phyloP scores from a whole-genome alignment of 2,797 vertebrate genomes.

The Catamblyrhynchus diadema region DNA sequence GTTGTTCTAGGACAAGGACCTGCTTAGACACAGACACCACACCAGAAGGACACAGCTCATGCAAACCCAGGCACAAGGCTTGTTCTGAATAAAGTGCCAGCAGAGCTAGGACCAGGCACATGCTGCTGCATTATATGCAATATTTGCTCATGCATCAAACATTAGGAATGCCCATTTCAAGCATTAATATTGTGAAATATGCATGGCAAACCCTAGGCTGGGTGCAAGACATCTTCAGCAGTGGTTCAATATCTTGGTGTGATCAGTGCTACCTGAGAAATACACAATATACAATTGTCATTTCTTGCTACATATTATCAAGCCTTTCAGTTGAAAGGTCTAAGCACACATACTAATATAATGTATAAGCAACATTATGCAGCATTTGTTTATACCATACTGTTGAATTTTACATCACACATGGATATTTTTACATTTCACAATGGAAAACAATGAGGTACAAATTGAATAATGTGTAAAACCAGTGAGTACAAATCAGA shows the following conservation, averaged over 20 bases:
- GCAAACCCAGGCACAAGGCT: not conserved
- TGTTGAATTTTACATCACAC: not conserved
- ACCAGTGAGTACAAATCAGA: not conserved
- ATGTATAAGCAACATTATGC: not conserved
- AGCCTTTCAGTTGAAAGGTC: not conserved
- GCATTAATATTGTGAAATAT: not conserved
- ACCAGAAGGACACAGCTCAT: not conserved
- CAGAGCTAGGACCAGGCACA: not conserved
- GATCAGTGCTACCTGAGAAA: not conserved
- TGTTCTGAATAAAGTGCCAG: not conserved
- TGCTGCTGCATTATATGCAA: not conserved
- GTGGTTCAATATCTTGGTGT: not conserved
- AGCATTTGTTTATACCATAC: not conserved
- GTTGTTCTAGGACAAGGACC: not conserved
- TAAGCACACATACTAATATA: not conserved
- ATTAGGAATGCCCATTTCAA: not conserved
- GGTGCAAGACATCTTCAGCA: not conserved
- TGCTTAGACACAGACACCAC: not conserved
- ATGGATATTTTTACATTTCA: not conserved
- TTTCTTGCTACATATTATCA: not conserved
- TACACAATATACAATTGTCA: not conserved
- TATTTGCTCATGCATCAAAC: not conserved
- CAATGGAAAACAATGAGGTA: not conserved
- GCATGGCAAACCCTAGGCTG: not conserved
- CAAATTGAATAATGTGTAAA: not conserved